Conservation (phyloP, 2,797 vertebrate species). For the Meriones psammophilus region DNA sequence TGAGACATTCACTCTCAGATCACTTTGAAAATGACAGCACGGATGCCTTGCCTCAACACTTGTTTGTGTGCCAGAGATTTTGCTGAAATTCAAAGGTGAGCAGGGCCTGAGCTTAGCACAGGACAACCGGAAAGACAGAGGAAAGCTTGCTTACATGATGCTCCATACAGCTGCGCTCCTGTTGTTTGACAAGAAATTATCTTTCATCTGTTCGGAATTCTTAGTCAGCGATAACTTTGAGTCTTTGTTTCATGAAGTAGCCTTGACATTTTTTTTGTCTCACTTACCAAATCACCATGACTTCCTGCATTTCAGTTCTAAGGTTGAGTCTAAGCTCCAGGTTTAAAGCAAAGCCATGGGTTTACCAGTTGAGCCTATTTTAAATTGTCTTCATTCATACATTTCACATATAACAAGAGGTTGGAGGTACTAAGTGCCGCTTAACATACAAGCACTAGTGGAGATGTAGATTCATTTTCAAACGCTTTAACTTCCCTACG, state of each 20-base stretch:
- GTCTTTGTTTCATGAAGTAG: slow-evolving; percentile 6
- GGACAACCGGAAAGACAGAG: neutral
- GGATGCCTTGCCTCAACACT: neutral
- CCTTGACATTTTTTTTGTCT: neutral
- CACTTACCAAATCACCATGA: neutral
- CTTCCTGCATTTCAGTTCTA: slow-evolving; percentile 42
- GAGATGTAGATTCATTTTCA: neutral
- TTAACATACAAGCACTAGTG: neutral
- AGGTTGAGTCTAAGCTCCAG: neutral
- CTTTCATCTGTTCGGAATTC: slow-evolving; percentile 20
- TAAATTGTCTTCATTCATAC: neutral
- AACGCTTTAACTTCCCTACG: neutral
- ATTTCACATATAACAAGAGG: neutral
- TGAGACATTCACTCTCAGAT: neutral
- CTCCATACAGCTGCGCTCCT: neutral
- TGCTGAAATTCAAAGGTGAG: slow-evolving; percentile 1
- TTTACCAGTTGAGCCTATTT: slow-evolving; percentile 30
- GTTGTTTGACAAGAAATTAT: neutral
- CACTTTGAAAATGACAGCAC: slow-evolving; percentile 31
- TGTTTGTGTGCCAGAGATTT: slow-evolving; percentile 32
- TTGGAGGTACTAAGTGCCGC: slow-evolving; percentile 10
- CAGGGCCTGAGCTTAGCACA: neutral
- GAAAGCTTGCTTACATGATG: neutral
- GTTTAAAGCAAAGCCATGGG: slow-evolving; percentile 29
- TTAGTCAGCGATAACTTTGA: slow-evolving; percentile 4